These are phyloP conservation scores for Listronotus bonariensis DNA, from an alignment of 1,140 invertebrate species.

Conservation along the genomic window DNA sequence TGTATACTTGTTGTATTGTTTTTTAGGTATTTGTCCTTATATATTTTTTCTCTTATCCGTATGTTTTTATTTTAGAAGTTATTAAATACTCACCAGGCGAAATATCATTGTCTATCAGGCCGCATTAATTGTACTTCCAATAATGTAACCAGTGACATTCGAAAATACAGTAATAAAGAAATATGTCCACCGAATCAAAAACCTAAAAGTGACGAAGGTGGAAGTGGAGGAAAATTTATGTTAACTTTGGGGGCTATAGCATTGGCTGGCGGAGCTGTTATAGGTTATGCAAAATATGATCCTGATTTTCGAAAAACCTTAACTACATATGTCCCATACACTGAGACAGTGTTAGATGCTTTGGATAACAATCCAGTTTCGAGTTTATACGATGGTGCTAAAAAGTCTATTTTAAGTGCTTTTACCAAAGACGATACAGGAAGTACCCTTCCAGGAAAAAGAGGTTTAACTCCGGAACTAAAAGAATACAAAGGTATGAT, in stretches of 20 bases:
- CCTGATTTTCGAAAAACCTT: slow-evolving; percentile 68
- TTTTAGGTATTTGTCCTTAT: background rate
- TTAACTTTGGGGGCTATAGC: slow-evolving; percentile 51
- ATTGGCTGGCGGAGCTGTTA: slow-evolving; percentile 61
- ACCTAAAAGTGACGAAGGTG: background rate
- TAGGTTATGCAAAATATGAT: slow-evolving; percentile 72
- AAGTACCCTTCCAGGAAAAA: slow-evolving; percentile 17
- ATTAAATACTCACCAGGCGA: slow-evolving; percentile 16
- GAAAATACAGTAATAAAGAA: slow-evolving; percentile 14
- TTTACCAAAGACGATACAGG: slow-evolving; percentile 20
- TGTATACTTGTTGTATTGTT: too few species aligned
- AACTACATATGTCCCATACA: slow-evolving; percentile 69
- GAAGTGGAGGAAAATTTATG: slow-evolving; percentile 28
- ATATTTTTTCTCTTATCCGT: background rate
- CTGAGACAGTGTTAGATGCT: slow-evolving; percentile 69
- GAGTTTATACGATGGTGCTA: slow-evolving; percentile 36
- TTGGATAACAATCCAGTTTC: slow-evolving; percentile 51
- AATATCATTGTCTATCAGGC: slow-evolving; percentile 11
- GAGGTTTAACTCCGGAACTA: slow-evolving; percentile 30
- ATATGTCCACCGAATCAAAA: slow-evolving; percentile 17
- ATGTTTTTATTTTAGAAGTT: slow-evolving; percentile 16
- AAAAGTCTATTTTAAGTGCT: slow-evolving; percentile 29
- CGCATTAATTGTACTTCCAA: background rate
- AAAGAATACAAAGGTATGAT: slow-evolving; percentile 48
- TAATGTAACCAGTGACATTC: background rate